Evolutionary conservation across 2,113 vertebrate genomes (phyloP), one percentile per base, ranked within the genome.

Genomic region (Tiliqua scincoides): DNA sequence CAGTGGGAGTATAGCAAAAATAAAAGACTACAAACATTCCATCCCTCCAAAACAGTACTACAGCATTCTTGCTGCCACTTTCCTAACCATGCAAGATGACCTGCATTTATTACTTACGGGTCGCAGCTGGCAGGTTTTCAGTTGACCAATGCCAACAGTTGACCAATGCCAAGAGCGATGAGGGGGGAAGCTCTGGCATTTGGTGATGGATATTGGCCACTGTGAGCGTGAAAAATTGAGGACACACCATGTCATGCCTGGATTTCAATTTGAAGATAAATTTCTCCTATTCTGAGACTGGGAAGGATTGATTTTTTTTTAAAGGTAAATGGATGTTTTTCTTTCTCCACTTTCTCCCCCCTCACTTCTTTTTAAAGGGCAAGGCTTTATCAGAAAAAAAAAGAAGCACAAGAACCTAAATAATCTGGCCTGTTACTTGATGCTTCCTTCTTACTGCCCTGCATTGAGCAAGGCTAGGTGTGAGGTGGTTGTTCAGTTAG

Each of bases 301-400:
- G 32, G 52, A 72, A 83, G 57, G 52, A 85, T 57, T 85, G 76
- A 80, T 82, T 83, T 25, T 35, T n/a, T 59, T 59, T 43, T 11
- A 71, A 77, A 85, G 61, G 75, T 32, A 71, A 83, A 85, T 79
- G 20, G n/a, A 40, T 83, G 25, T n/a, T 91, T 87, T 88, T 61
- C 40, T 27, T 32, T 59, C 72, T 40, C 61, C 1, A 4, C 15
- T 4, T 43, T 20, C 25, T 72, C 75, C n/a, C 30, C 25, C 27
- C 83, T 23, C 23, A 54, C 18, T 48, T 35, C n/a, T 35, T 35
- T 73, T 68, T 43, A 54, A 87, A 90, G 85, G 71, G 35, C 40
- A 76, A 32, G 20, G 21, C 40, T 85, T 91, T 83, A 81, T 27
- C 82, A 70, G 67, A 40, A 81, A 59, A n/a, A 57, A 27, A 48